Percentiles rank a stretch among this genome's conserved stretches.
These are phyloP conservation scores for Miniopterus natalensis DNA, from an alignment of 2,113 vertebrate species.

Conservation along the genomic window DNA sequence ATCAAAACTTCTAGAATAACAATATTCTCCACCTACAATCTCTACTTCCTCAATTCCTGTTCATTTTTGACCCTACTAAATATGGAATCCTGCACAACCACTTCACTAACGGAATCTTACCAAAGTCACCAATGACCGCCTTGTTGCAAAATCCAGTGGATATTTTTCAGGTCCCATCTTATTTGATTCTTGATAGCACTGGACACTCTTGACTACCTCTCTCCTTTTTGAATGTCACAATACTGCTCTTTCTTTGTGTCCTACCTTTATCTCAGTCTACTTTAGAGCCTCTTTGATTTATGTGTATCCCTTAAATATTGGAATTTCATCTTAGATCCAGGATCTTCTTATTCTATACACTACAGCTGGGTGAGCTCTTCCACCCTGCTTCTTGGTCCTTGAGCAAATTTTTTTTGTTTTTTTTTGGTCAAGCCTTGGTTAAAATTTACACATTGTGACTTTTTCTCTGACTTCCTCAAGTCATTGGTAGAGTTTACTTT, in stretches of 20 bases:
- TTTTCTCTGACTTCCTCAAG: slow-evolving; percentile 1
- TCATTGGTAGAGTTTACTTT: slow-evolving; percentile 29
- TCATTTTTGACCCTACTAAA: slow-evolving; percentile 20
- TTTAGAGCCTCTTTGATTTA: background rate
- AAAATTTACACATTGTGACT: background rate
- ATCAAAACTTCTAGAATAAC: slow-evolving; percentile 4
- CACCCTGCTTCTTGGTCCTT: background rate
- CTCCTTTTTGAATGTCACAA: background rate
- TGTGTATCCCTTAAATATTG: background rate
- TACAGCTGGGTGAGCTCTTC: background rate
- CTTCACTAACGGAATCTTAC: background rate
- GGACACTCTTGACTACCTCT: background rate
- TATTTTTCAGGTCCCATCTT: background rate
- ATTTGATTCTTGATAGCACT: background rate
- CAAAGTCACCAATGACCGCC: background rate
- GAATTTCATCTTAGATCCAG: background rate
- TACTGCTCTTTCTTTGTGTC: background rate
- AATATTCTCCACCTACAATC: background rate
- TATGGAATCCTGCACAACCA: background rate
- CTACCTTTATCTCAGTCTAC: background rate
- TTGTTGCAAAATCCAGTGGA: slow-evolving; percentile 9
- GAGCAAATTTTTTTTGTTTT: background rate
- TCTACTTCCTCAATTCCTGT: background rate
- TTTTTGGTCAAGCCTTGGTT: background rate
- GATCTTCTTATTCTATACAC: background rate